Evolutionary conservation across 2,797 vertebrate species (phyloP).

Genomic region (Naso thynnoides): DNA sequence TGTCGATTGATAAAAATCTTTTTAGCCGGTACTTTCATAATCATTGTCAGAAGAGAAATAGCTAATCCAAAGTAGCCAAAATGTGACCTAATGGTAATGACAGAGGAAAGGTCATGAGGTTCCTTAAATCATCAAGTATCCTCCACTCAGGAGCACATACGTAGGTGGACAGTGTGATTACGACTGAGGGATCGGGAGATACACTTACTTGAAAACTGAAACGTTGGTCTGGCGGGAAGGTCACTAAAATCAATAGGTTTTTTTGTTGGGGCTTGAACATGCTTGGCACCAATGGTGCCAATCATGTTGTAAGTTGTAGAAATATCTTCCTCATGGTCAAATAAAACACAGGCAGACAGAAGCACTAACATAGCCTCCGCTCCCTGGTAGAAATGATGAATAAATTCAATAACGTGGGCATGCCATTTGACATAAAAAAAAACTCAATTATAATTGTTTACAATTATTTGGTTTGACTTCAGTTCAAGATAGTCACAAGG

Average conservation of each 20-base stretch:
- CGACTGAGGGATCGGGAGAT: slow-evolving; percentile 15
- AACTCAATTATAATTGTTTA: slow-evolving; percentile 19
- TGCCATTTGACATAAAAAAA: slow-evolving; percentile 49
- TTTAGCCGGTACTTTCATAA: neutral
- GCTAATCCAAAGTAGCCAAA: slow-evolving; percentile 2
- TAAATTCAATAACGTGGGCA: slow-evolving; percentile 42
- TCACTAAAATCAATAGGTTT: slow-evolving; percentile 26
- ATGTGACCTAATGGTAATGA: slow-evolving; percentile 4
- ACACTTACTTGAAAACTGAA: slow-evolving; percentile 24
- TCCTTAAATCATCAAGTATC: slow-evolving; percentile 10
- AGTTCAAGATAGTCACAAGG: slow-evolving; percentile 50
- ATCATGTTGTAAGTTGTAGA: slow-evolving; percentile 14
- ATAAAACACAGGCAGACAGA: slow-evolving; percentile 4
- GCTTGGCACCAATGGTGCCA: slow-evolving; percentile 12
- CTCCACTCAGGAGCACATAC: slow-evolving; percentile 2
- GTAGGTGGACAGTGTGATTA: neutral
- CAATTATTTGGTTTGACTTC: slow-evolving; percentile 46
- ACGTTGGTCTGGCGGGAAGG: slow-evolving; percentile 16
- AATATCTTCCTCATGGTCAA: slow-evolving; percentile 16
- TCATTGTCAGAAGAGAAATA: slow-evolving; percentile 1
- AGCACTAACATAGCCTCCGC: neutral
- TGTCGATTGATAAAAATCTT: neutral
- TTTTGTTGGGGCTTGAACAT: slow-evolving; percentile 14
- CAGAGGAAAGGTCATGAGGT: slow-evolving; percentile 2
- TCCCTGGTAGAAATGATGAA: slow-evolving; percentile 35